Evolutionary conservation across 2,888 invertebrate genomes (phyloP).

Genomic region (Syrphus vitripennis): DNA sequence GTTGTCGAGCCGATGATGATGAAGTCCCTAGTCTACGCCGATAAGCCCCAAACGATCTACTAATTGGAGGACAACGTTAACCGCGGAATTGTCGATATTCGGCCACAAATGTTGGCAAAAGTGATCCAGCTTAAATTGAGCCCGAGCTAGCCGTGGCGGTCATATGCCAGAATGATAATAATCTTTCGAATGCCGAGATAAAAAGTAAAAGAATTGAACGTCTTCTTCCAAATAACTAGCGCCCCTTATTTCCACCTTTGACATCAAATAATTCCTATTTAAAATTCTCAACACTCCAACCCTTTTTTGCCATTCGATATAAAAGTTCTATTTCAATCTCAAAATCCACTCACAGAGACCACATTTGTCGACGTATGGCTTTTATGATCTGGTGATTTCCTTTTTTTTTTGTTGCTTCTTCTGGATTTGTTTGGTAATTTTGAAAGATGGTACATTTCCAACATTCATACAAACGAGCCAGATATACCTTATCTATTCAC

Average conservation of each 20-base stretch:
- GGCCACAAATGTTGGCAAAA: too few relatives aligned
- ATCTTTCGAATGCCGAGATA: too few relatives aligned
- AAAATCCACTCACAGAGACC: conserved; percentile 21
- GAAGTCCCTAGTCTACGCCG: too few relatives aligned
- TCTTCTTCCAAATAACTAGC: not conserved
- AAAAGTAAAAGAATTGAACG: not conserved
- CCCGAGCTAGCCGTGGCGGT: too few relatives aligned
- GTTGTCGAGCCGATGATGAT: too few relatives aligned
- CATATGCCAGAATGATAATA: too few relatives aligned
- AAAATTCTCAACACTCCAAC: not conserved
- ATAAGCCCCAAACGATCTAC: too few relatives aligned
- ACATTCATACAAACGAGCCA: not conserved
- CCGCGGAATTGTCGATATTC: too few relatives aligned
- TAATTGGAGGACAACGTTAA: too few relatives aligned
- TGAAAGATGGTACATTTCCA: conserved; percentile 32
- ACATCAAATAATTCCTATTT: too few relatives aligned
- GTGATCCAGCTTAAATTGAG: too few relatives aligned
- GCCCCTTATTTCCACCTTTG: not conserved
- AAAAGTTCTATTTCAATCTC: not conserved
- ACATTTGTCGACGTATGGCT: conserved; percentile 58
- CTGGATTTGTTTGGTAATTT: conserved; percentile 32
- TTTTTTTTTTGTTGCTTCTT: too few relatives aligned
- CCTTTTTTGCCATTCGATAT: not conserved
- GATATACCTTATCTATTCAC: conserved; percentile 6
- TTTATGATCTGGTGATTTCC: conserved; percentile 61